Conservation (phyloP, 1,140 invertebrate species). For the Papilio polytes region DNA sequence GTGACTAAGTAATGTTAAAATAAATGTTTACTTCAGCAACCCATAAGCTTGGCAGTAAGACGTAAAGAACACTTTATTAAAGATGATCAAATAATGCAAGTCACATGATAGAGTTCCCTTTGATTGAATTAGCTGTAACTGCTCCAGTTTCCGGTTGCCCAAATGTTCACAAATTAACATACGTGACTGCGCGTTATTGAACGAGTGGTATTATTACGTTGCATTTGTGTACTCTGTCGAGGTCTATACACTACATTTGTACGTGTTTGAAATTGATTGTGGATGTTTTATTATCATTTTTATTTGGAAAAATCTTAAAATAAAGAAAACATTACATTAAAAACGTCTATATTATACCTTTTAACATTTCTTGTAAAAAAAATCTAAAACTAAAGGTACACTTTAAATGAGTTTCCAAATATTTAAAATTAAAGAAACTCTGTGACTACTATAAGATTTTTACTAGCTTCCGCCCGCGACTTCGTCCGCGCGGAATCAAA, state of each 20-base stretch:
- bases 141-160: slow-evolving; percentile 19
- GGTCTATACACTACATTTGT: background rate
- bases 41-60: too few species aligned
- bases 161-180: slow-evolving; percentile 28
- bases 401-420: too few species aligned
- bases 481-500: too few species aligned
- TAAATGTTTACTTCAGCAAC: too few species aligned
- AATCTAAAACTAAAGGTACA: too few species aligned
- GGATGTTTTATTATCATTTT: background rate
- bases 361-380: too few species aligned
- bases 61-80: background rate
- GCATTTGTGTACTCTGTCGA: slow-evolving; percentile 13
- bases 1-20: too few species aligned
- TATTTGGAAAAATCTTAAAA: background rate
- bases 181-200: slow-evolving; percentile 8
- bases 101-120: background rate
- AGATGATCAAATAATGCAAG: background rate
- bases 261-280: background rate
- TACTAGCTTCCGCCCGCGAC: too few species aligned
- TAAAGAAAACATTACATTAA: background rate
- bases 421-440: too few species aligned
- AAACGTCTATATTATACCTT: background rate
- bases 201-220: background rate
- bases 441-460: too few species aligned
- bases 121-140: slow-evolving; percentile 24